A percentile compares a stretch with the other conserved stretches of the same genome.
Evolutionary conservation across 2,888 invertebrate genomes (phyloP).

Genomic region (Leptopilina syphax): DNA sequence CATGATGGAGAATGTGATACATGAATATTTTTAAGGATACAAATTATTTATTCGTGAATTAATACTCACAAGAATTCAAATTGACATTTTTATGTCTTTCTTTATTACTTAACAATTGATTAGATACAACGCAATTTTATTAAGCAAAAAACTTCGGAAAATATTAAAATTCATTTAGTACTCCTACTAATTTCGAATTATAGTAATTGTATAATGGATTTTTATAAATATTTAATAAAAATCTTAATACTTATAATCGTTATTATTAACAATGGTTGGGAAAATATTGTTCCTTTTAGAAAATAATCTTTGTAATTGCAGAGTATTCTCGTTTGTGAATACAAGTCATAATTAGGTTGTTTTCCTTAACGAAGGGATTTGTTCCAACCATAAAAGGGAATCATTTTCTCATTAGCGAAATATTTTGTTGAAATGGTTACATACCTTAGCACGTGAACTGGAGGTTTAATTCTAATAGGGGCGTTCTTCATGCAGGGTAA

Average conservation of each 20-base stretch:
- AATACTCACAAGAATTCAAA: too few relatives aligned
- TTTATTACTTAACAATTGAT: too few relatives aligned
- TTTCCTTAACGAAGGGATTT: constrained; percentile 19
- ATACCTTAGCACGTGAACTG: neutral
- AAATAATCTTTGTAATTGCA: constrained; percentile 13
- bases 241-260: too few relatives aligned
- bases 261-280: neutral
- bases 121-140: too few relatives aligned
- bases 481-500: too few relatives aligned
- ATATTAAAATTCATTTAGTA: too few relatives aligned
- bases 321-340: constrained; percentile 11
- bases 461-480: too few relatives aligned
- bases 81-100: too few relatives aligned
- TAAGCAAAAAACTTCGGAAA: too few relatives aligned
- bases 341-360: constrained; percentile 19
- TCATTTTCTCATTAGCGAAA: constrained; percentile 17
- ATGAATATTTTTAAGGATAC: neutral
- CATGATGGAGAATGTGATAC: constrained; percentile 65
- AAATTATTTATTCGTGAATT: neutral
- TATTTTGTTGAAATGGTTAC: neutral
- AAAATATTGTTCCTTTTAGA: constrained; percentile 26
- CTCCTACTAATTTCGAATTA: too few relatives aligned
- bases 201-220: too few relatives aligned
- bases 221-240: too few relatives aligned
- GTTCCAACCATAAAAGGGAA: neutral